Conservation (phyloP, 1,140 invertebrate genomes). For the Periplaneta americana region DNA sequence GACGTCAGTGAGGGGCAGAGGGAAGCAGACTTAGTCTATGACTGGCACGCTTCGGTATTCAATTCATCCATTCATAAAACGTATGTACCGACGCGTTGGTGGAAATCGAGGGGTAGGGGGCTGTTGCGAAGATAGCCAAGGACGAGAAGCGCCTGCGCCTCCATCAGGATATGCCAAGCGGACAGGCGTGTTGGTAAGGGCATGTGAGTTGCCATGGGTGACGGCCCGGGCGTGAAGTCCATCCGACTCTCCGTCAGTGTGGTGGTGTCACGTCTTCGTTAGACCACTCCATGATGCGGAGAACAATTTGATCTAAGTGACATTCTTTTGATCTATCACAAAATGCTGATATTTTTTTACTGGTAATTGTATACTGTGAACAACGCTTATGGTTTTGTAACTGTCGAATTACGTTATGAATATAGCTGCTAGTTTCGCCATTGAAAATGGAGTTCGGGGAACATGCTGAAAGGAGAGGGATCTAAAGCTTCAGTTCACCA, state of each 20-base stretch:
- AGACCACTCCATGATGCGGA: no score
- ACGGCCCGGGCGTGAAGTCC: conserved; percentile 28
- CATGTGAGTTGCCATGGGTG: background rate
- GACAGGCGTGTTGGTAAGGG: background rate
- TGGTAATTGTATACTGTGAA: no score
- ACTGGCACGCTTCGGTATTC: background rate
- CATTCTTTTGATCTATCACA: no score
- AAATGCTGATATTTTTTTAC: no score
- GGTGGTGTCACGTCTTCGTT: background rate
- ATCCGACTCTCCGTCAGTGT: conserved; percentile 23
- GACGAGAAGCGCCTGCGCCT: background rate
- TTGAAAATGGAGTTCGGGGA: background rate
- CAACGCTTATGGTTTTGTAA: no score
- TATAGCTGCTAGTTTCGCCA: background rate
- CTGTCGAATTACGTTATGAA: no score
- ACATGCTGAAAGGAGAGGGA: background rate
- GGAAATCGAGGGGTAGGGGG: background rate
- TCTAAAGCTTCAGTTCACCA: background rate
- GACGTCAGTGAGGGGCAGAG: background rate
- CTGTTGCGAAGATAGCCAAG: background rate
- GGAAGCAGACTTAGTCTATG: background rate
- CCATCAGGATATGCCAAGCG: no score
- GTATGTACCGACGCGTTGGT: background rate
- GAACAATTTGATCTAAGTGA: no score
- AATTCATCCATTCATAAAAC: background rate